These are phyloP conservation scores for Didymodactylos carnosus DNA, from an alignment of 2,888 invertebrate genomes.

Conservation along the genomic window DNA sequence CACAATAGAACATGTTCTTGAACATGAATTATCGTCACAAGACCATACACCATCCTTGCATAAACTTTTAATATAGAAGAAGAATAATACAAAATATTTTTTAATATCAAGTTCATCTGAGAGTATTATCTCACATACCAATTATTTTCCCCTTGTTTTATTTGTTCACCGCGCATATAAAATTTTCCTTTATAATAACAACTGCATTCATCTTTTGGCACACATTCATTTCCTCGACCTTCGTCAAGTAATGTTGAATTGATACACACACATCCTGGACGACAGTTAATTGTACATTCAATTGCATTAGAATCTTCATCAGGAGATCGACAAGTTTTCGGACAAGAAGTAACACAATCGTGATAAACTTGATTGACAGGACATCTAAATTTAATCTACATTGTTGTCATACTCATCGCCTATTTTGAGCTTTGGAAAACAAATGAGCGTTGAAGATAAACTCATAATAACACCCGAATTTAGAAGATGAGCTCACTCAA, in stretches of 20 bases:
- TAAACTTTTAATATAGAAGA: conserved; percentile 17
- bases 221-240: background rate
- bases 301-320: background rate
- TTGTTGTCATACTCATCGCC: no score
- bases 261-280: background rate
- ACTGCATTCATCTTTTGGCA: background rate
- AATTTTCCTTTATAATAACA: background rate
- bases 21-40: conserved; percentile 21
- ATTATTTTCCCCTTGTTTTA: background rate
- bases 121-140: no score
- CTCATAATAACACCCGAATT: no score
- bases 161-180: background rate
- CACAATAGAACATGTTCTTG: conserved; percentile 21
- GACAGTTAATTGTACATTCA: background rate
- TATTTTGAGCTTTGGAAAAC: no score
- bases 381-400: no score
- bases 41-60: conserved; percentile 23
- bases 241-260: background rate
- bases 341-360: background rate
- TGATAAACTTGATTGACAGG: background rate
- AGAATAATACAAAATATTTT: background rate
- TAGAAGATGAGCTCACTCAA: no score
- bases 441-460: no score
- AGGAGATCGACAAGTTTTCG: background rate
- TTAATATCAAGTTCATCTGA: no score